A percentile compares a stretch with the other conserved stretches of the same genome.
These are phyloP conservation scores for Condylura cristata DNA, from an alignment of 2,113 vertebrate genomes.

Conservation along the genomic window DNA sequence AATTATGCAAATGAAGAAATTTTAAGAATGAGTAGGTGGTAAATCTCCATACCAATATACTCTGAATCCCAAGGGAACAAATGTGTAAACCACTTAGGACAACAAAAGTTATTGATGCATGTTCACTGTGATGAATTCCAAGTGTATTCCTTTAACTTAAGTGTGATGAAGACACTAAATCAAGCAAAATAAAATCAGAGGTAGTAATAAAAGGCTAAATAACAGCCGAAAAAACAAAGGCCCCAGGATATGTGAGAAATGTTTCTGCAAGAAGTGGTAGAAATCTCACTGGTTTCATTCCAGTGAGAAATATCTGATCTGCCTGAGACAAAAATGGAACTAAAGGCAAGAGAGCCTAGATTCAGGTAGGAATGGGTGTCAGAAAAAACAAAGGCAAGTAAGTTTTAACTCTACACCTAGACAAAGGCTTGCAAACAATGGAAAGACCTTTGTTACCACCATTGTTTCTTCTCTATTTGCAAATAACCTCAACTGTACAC, in stretches of 20 bases:
- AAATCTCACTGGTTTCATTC: slow-evolving; percentile 14
- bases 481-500: not conserved
- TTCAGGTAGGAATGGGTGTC: not conserved
- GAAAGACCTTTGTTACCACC: not conserved
- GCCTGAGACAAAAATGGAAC: not conserved
- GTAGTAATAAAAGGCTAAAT: not conserved
- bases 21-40: slow-evolving; percentile 14
- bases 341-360: not conserved
- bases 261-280: not conserved
- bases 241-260: slow-evolving; percentile 16
- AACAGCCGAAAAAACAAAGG: not conserved
- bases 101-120: slow-evolving; percentile 15
- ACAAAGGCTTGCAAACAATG: slow-evolving; percentile 44
- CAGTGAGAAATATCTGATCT: not conserved
- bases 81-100: not conserved
- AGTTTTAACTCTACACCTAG: not conserved
- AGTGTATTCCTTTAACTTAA: slow-evolving; percentile 29
- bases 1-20: slow-evolving; percentile 14
- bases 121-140: slow-evolving; percentile 27
- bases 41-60: slow-evolving; percentile 1
- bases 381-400: not conserved
- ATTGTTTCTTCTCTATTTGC: not conserved
- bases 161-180: not conserved
- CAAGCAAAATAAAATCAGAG: slow-evolving; percentile 13
- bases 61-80: slow-evolving; percentile 23